A percentile compares a stretch with the other conserved stretches of the same genome.
Evolutionary conservation across 2,113 vertebrate genomes (phyloP).

Genomic region (Bos taurus): ARS-UCD2.0 NC_037337.1:2216501-2217000

Average conservation of each 20-base stretch:
- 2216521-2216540: background rate
- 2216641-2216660: constrained; percentile 20
- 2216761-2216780: background rate
- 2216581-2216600: constrained; percentile 17
- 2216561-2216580: background rate
- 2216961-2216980: background rate
- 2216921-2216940: background rate
- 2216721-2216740: background rate
- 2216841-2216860: background rate
- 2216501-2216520: background rate
- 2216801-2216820: background rate
- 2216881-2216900: background rate
- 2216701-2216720: background rate
- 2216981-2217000: background rate
- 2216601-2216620: constrained; percentile 30
- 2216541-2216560: background rate
- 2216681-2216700: constrained; percentile 33
- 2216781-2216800: background rate
- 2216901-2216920: background rate
- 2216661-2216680: background rate
- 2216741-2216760: background rate
- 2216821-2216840: background rate
- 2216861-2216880: background rate
- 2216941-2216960: background rate
- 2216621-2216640: constrained; percentile 39